Conservation (phyloP, 1,140 invertebrate genomes). For the Cydia splendana region DNA sequence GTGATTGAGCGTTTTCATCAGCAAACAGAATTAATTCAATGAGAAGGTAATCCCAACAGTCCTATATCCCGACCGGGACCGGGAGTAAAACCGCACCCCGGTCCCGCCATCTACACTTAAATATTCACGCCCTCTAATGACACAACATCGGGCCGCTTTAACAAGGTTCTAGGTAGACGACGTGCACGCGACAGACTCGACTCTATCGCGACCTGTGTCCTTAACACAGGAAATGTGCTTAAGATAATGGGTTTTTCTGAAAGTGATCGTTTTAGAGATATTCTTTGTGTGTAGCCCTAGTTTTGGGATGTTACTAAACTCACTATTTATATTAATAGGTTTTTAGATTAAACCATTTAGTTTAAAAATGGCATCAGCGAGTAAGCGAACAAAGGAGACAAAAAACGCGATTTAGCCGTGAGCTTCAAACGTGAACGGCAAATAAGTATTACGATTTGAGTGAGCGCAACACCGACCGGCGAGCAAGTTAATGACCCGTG, state of each 20-base stretch:
- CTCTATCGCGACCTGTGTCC: conserved; percentile 24
- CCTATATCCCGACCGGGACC: conserved; percentile 48
- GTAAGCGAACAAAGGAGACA: neutral
- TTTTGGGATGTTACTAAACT: conserved; percentile 2
- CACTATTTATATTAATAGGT: conserved; percentile 22
- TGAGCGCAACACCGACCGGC: conserved; percentile 3
- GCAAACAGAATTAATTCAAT: conserved; percentile 62
- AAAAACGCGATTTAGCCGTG: conserved; percentile 11
- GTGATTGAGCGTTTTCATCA: conserved; percentile 46
- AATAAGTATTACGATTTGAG: conserved; percentile 2
- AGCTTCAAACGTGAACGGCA: conserved; percentile 11
- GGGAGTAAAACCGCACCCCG: conserved; percentile 49
- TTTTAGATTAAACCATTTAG: neutral
- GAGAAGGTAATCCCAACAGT: conserved; percentile 59
- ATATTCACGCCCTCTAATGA: conserved; percentile 74
- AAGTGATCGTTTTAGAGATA: conserved; percentile 29
- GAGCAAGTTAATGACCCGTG: conserved; percentile 23
- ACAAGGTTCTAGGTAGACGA: conserved; percentile 48
- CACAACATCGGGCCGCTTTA: conserved; percentile 58
- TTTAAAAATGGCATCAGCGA: neutral
- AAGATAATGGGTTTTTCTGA: conserved; percentile 11
- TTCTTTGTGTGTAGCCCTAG: conserved; percentile 12
- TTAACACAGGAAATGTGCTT: conserved; percentile 5
- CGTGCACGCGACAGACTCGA: conserved; percentile 18
- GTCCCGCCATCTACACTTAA: conserved; percentile 60